Conservation (phyloP, 1,140 invertebrate species). For the Bombus haemorrhoidalis region DNA sequence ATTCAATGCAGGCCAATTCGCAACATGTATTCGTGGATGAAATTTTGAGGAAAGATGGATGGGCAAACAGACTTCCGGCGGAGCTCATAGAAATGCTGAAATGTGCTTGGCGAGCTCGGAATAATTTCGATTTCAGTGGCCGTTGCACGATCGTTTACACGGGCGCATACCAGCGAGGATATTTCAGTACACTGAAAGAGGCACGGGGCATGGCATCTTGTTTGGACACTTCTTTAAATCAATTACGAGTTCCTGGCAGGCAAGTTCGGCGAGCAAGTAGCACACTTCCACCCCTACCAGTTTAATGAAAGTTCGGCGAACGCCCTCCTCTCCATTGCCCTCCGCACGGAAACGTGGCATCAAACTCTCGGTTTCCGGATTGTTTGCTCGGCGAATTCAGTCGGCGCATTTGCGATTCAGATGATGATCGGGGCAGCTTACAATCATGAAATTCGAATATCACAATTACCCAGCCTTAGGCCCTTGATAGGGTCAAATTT, state of each 20-base stretch:
- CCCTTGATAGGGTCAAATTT: neutral
- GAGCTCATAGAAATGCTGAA: constrained; percentile 6
- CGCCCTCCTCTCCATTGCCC: neutral
- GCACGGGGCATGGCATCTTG: constrained; percentile 51
- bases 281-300: constrained; percentile 14
- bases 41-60: neutral
- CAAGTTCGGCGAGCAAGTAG: constrained; percentile 44
- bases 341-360: constrained; percentile 6
- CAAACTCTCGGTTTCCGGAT: constrained; percentile 57
- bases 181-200: constrained; percentile 17
- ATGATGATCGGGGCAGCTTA: constrained; percentile 45
- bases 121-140: constrained; percentile 27
- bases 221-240: constrained; percentile 68
- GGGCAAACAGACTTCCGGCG: neutral
- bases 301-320: constrained; percentile 34
- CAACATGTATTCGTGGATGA: neutral
- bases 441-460: constrained; percentile 34
- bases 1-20: neutral
- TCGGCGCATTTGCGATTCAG: constrained; percentile 62
- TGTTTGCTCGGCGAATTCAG: constrained; percentile 56
- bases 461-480: neutral
- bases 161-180: neutral
- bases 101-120: neutral
- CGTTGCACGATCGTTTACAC: constrained; percentile 29
- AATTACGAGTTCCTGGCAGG: constrained; percentile 60